phyloP scores from a whole-genome alignment of 2,888 invertebrate species.

The Hydraecia micacea region DNA sequence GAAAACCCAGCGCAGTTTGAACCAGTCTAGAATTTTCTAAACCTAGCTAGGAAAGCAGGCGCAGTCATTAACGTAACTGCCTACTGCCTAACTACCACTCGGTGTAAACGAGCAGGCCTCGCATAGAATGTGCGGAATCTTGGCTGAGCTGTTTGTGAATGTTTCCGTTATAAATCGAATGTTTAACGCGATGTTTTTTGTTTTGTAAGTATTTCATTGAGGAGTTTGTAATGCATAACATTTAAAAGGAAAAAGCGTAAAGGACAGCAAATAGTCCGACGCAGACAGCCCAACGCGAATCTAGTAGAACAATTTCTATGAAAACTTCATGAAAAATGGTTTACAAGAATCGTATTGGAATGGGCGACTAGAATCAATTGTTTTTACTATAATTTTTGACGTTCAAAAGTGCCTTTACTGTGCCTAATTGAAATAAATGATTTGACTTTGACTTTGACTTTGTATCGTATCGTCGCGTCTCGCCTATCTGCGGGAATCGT shows the following conservation, averaged over 20 bases:
- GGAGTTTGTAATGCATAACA: background rate
- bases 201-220: background rate
- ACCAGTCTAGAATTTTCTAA: conserved; percentile 54
- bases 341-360: too few relatives aligned
- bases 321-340: too few relatives aligned
- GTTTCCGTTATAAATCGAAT: conserved; percentile 33
- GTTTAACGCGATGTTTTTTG: conserved; percentile 11
- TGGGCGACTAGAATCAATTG: too few relatives aligned
- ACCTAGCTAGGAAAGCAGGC: conserved; percentile 40
- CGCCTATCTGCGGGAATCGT: too few relatives aligned
- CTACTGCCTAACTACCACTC: conserved; percentile 53
- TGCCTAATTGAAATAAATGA: too few relatives aligned
- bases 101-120: conserved; percentile 47
- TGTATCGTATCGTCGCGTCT: too few relatives aligned
- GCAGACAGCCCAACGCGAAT: too few relatives aligned
- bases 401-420: too few relatives aligned
- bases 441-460: too few relatives aligned
- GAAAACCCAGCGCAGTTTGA: conserved; percentile 30
- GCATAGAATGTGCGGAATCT: conserved; percentile 49
- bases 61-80: conserved; percentile 61
- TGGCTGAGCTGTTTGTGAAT: conserved; percentile 27
- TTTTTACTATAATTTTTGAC: too few relatives aligned
- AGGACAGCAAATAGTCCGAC: too few relatives aligned
- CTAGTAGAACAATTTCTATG: too few relatives aligned
- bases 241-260: background rate